Conservation (phyloP, 2,797 vertebrate genomes). For the Rhynchonycteris naso region DNA sequence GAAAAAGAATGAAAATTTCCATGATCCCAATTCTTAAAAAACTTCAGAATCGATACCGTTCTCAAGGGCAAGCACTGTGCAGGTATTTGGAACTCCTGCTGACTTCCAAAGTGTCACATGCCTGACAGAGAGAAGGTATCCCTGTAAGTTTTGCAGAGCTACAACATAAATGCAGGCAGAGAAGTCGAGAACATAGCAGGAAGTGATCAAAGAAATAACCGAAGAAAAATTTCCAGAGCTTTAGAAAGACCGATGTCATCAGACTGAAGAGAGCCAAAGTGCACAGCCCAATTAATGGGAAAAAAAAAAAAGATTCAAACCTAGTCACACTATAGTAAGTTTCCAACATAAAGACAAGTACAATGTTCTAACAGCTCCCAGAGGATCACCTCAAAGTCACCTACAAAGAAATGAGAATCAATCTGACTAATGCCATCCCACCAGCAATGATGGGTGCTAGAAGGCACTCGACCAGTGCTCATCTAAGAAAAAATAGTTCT, state of each 20-base stretch:
- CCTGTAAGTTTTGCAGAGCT: too few relatives aligned
- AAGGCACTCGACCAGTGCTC: not conserved
- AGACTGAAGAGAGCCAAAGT: not conserved
- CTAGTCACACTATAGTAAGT: not conserved
- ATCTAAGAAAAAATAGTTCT: not conserved
- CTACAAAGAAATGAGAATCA: not conserved
- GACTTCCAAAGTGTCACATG: too few relatives aligned
- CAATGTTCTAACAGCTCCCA: not conserved
- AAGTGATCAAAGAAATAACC: not conserved
- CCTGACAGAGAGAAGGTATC: not conserved
- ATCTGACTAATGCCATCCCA: not conserved
- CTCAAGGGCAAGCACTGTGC: not conserved
- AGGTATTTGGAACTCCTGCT: not conserved
- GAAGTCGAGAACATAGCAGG: not conserved
- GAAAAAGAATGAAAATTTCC: not conserved
- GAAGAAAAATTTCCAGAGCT: not conserved
- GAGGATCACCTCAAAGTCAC: not conserved
- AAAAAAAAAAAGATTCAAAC: not conserved
- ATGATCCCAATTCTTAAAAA: not conserved
- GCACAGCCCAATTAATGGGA: not conserved
- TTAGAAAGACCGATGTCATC: not conserved
- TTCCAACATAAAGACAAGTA: not conserved
- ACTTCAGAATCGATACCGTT: not conserved
- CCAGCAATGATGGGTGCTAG: too few relatives aligned
- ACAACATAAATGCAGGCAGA: not conserved